phyloP scores from a whole-genome alignment of 2,888 invertebrate species.

The Trachelus tabidus region DNA sequence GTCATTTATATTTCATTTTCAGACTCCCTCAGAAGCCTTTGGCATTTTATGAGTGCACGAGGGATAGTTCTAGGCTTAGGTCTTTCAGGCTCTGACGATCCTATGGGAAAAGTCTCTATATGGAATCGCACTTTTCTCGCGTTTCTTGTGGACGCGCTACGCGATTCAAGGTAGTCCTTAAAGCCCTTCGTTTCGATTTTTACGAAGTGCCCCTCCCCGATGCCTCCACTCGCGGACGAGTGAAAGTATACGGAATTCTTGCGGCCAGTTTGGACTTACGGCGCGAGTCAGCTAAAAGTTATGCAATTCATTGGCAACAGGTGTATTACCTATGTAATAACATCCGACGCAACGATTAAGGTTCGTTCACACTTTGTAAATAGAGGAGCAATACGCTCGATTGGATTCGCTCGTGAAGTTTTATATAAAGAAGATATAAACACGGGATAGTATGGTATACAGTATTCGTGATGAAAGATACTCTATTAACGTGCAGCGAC shows the following conservation, averaged over 20 bases:
- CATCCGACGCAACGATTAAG: conserved; percentile 26
- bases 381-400: background rate
- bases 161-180: background rate
- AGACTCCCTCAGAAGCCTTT: background rate
- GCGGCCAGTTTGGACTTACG: conserved; percentile 42
- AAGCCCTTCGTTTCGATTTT: conserved; percentile 23
- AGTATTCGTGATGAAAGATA: background rate
- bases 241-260: conserved; percentile 60
- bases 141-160: background rate
- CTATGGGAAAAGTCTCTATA: background rate
- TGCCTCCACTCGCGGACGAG: conserved; percentile 42
- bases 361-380: conserved; percentile 22
- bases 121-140: background rate
- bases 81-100: background rate
- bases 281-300: conserved; percentile 33
- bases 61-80: background rate
- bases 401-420: background rate
- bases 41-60: background rate
- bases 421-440: background rate
- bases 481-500: background rate
- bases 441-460: background rate
- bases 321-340: conserved; percentile 48
- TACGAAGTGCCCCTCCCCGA: conserved; percentile 23
- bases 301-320: conserved; percentile 50
- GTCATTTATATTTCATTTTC: background rate